Evolutionary conservation across 2,888 invertebrate genomes (phyloP), one percentile per base, ranked within the genome.

Genomic region (Salticus scenicus): DNA sequence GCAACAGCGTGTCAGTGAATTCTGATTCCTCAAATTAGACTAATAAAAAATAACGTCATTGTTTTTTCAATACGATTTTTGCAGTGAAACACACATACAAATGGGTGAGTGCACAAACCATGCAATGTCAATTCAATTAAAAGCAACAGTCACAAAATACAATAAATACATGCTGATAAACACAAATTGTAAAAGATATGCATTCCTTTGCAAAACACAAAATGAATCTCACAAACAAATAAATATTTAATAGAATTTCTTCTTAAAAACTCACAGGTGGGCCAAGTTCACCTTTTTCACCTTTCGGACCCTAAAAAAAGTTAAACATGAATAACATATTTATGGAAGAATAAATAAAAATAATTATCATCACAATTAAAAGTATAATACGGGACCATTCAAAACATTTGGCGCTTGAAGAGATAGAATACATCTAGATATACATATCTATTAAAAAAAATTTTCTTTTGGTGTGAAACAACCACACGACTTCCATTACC

Each of bases 281-380:
- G 89, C 98, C 98, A 80, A 95, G 94, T 91, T 96, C 96, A 83
- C 96, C 96, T 91, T 94, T 95, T 74, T 93, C 93, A 77, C 96
- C 96, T 91, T 95, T 94, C 88, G 95, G 95, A 73, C 96, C 96
- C 96, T 96, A 92, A 10, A 63, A 69, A 31, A 42, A 72, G 27
- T 37, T 1, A 63, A 41, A n/a, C n/a, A n/a, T n/a, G n/a, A n/a
- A n/a, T n/a, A n/a, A n/a, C n/a, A n/a, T 51, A 51, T 17, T 51
- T 14, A n/a, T 51, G 14, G 14, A 51, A 51, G 20, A 57, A 57
- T 24, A 57, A 57, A 20, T 57, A 27, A n/a, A 4, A 47, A n/a
- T 47, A 47, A 20, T 7, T 47, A n/a, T 14, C 8, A 2, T n/a
- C 47, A 47, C 47, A 47, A 2, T 47, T 47, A 20, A 47, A 7